Evolutionary conservation across 2,797 vertebrate species (phyloP), one percentile per base, ranked within the genome.

Genomic region (Gadopsis marmoratus): DNA sequence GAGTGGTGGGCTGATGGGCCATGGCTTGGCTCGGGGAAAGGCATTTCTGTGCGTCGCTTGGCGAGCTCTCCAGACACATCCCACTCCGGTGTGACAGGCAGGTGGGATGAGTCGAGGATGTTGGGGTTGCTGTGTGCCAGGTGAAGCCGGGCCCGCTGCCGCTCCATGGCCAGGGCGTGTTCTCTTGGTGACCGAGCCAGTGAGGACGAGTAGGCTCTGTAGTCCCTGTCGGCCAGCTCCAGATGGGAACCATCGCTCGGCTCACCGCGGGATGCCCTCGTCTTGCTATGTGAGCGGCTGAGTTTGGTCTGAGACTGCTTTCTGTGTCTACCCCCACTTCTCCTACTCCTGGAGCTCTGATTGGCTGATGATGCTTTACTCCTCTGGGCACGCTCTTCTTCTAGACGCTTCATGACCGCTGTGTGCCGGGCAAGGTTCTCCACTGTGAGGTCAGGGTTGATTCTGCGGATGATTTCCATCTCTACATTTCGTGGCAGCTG

Each of bases 391-490:
- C 98, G 98, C 90, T 99, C 98, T 90, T 99, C 97, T 93, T 99
- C 98, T 50, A 99, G 96, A 51, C 98, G 96, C 89, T 99, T 99
- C 98, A 99, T 99, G 60, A 99, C 96, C 4, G 98, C 98, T 13
- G 98, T 99, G 93, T 99, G 98, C 73, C 97, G 93, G 82, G 97
- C 97, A 74, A 99, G 96, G 63, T 99, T 99, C 92, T 99, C 98
- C 86, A 99, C 97, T 0, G 98, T 99, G 84, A 99, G 92, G 93
- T 99, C 98, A 2, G 98, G 98, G 93, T 99, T 99, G 84, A 99
- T 99, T 35, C 98, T 96, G 74, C 97, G 95, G 72, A 99, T 99
- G 81, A 99, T 98, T 76, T 99, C 98, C 97, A 99, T 98, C 88
- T 99, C 98, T 63, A 99, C 96, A 2, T 98, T 96, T 68, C 97